Evolutionary conservation across 1,140 invertebrate genomes (phyloP), one percentile per base, ranked within the genome.

Genomic region (Medauroidea extradentata): DNA sequence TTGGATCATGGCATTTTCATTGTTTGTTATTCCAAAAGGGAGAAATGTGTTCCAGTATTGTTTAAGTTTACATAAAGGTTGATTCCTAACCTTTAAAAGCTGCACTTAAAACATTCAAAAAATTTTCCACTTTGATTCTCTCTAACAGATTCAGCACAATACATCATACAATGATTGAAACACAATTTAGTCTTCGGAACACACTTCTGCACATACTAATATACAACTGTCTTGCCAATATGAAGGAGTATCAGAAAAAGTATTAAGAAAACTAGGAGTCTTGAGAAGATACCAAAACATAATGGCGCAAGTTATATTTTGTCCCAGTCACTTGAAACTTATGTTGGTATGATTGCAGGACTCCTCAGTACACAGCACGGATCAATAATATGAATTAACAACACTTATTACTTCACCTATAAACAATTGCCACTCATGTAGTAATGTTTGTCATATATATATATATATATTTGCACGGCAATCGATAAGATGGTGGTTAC

Each of bases 361-460:
- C 54, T 57, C 54, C 42, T 18, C 18, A 14, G 41, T 38, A 54
- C 29, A 54, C 41, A 43, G 25, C 38, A 24, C 29, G 11, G 11
- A 56, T 43, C 19, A 44, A 19, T 29, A 57, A 34, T 46, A 57
- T 57, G n/a, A 46, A 23, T 57, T 21, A 19, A 55, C 48, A 27
- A 57, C 48, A 46, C 43, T 44, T 34, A 42, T 57, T 57, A 57
- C 34, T 56, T 57, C 54, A 57, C 54, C 54, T 57, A 48, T 57
- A 48, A 57, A 57, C 54, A 57, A 57, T 46, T 57, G 54, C 54
- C 54, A 57, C 54, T 57, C 27, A 57, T 57, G 48, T 48, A 42
- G 29, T 54, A 16, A 39, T 46, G 16, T 44, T 8, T 16, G 53
- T 55, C 23, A 55, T 8, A n/a, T 11, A 34, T 34, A 34, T 34